These are phyloP conservation scores for Calephelis nemesis DNA, from an alignment of 1,140 invertebrate genomes.

Conservation along the genomic window DNA sequence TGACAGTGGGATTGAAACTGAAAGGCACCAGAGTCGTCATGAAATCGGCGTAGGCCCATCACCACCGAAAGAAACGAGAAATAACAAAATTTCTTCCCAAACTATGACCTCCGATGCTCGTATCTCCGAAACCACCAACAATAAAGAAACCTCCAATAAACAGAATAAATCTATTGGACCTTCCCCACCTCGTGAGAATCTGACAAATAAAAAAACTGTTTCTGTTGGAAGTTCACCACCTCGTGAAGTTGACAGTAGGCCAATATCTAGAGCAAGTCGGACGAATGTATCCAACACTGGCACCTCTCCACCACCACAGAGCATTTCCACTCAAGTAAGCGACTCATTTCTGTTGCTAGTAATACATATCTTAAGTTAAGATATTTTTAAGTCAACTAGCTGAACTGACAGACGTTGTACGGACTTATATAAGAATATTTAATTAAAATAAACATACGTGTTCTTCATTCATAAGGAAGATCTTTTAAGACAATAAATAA, in stretches of 20 bases:
- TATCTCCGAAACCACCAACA: conserved; percentile 19
- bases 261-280: conserved; percentile 45
- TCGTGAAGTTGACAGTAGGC: conserved; percentile 38
- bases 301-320: conserved; percentile 92
- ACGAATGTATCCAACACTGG: conserved; percentile 80
- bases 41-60: conserved; percentile 66
- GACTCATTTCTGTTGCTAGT: too few species aligned
- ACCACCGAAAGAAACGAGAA: conserved; percentile 53
- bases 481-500: too few species aligned
- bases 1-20: conserved; percentile 31
- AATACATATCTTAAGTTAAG: too few species aligned
- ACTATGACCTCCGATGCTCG: conserved; percentile 25
- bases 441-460: too few species aligned
- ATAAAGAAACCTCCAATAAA: conserved; percentile 35
- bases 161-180: conserved; percentile 63
- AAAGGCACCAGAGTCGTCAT: conserved; percentile 36
- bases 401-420: too few species aligned
- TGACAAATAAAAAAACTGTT: conserved; percentile 27
- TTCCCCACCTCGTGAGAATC: conserved; percentile 54
- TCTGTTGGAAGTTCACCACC: conserved; percentile 60
- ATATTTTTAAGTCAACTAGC: too few species aligned
- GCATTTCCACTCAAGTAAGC: conserved; percentile 90
- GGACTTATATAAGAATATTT: too few species aligned
- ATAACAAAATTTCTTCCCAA: conserved; percentile 21
- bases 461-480: too few species aligned